phyloP scores from a whole-genome alignment of 2,113 vertebrate genomes.

The Scolopax mira region DNA sequence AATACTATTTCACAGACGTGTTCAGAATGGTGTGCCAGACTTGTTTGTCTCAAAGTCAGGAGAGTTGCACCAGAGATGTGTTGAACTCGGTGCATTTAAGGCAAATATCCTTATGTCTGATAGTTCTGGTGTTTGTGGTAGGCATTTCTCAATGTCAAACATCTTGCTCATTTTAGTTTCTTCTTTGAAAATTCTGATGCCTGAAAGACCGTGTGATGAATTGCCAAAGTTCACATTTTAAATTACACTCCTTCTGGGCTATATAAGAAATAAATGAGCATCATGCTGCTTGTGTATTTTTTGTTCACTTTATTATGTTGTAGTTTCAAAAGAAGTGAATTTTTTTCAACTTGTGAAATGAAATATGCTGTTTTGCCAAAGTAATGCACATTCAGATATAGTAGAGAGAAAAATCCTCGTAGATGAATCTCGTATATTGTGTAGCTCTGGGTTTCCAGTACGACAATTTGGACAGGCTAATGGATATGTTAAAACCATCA shows the following conservation, averaged over 20 bases:
- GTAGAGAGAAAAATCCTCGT: fast-evolving
- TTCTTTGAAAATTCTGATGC: constrained; percentile 20
- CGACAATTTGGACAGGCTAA: not conserved
- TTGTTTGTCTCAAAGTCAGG: not conserved
- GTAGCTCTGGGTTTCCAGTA: not conserved
- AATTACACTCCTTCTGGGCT: constrained; percentile 40
- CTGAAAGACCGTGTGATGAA: constrained; percentile 14
- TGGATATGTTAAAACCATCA: not conserved
- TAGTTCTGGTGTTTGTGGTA: not conserved
- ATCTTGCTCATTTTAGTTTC: constrained; percentile 8
- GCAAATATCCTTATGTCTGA: not conserved
- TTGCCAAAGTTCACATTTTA: constrained; percentile 47
- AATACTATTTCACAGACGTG: not conserved
- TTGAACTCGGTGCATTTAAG: not conserved
- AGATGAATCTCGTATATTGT: not conserved
- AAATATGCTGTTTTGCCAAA: not conserved
- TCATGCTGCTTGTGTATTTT: constrained; percentile 39
- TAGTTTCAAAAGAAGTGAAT: constrained; percentile 14
- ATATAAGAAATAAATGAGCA: constrained; percentile 44
- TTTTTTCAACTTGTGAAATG: not conserved
- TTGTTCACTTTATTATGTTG: constrained; percentile 30
- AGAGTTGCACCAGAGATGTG: not conserved
- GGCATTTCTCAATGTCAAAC: not conserved
- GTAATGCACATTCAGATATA: not conserved
- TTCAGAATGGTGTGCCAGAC: not conserved